Percentiles rank a stretch among this genome's conserved stretches.
Evolutionary conservation across 2,888 invertebrate species (phyloP).

Genomic region (Unio pictorum): DNA sequence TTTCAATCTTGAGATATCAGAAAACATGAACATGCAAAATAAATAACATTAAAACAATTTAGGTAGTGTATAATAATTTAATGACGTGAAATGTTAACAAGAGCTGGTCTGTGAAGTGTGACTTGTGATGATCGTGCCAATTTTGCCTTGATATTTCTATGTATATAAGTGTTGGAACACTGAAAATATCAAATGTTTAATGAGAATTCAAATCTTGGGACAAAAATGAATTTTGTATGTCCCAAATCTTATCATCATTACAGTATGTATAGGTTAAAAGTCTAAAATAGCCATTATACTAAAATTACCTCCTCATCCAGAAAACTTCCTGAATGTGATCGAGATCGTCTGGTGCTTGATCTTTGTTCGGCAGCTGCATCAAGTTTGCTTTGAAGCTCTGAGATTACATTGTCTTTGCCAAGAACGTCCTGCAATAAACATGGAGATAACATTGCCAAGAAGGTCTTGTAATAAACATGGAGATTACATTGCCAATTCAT

Average conservation of each 20-base stretch:
- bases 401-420: conserved; percentile 54
- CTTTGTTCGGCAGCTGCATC: conserved; percentile 13
- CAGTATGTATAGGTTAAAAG: no score
- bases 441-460: neutral
- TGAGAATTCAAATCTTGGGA: no score
- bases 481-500: neutral
- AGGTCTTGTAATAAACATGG: neutral
- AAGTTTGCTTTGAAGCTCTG: conserved; percentile 46
- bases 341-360: conserved; percentile 17
- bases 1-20: no score
- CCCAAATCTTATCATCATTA: no score
- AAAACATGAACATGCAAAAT: no score
- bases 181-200: no score
- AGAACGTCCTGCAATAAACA: conserved; percentile 43
- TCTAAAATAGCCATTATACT: no score
- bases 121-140: neutral
- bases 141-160: neutral
- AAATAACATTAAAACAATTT: no score
- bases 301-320: conserved; percentile 22
- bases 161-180: neutral
- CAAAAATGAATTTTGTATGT: no score
- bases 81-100: no score
- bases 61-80: no score
- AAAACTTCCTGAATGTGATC: conserved; percentile 45
- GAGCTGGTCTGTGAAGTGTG: no score